Conservation (phyloP, 2,113 vertebrate species). For the Uria aalge region DNA sequence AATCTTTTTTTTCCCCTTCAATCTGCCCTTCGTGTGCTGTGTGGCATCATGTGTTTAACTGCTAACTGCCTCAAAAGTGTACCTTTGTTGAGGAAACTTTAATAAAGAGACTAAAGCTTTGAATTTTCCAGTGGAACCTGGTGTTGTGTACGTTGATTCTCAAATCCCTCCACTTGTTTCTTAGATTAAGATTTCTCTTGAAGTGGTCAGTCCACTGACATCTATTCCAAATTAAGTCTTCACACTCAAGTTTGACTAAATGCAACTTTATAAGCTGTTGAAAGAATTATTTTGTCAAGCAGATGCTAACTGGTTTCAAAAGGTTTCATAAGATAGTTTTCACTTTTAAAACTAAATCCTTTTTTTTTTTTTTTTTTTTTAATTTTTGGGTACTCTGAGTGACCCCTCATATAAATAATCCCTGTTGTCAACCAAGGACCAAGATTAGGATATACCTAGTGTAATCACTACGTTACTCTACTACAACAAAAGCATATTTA, state of each 20-base stretch:
- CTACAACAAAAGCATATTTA: background rate
- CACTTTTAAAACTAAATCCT: background rate
- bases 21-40: background rate
- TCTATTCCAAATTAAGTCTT: background rate
- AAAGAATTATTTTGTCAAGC: background rate
- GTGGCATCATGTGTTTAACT: background rate
- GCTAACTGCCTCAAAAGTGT: background rate
- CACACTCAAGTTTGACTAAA: background rate
- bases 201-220: background rate
- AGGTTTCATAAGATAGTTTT: background rate
- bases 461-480: background rate
- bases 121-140: background rate
- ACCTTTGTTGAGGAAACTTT: background rate
- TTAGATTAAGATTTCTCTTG: background rate
- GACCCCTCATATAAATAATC: background rate
- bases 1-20: background rate
- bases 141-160: background rate
- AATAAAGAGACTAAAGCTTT: background rate
- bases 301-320: background rate
- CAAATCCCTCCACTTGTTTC: background rate
- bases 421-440: background rate
- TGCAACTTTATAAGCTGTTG: background rate
- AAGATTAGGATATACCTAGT: background rate
- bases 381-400: background rate
- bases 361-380: background rate